phyloP scores from a whole-genome alignment of 2,797 vertebrate species.

The Xyrichtys novacula region DNA sequence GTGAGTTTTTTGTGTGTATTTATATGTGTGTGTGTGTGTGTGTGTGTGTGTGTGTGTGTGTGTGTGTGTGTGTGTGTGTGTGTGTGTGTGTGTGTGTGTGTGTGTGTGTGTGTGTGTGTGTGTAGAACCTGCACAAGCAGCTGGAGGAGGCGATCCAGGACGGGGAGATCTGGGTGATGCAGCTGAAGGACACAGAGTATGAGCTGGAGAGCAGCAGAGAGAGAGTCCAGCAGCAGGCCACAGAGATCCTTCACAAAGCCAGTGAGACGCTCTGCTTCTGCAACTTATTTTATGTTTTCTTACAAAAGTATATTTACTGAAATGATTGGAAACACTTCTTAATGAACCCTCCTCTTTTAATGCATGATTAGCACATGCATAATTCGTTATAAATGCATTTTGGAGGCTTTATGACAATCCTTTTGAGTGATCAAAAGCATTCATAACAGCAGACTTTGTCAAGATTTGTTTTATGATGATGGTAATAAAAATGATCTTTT shows the following conservation, averaged over 20 bases:
- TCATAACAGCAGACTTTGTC: too few species aligned
- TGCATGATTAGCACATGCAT: too few species aligned
- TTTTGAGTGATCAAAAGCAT: too few species aligned
- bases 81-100: neutral
- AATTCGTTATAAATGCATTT: too few species aligned
- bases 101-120: neutral
- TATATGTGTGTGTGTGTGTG: neutral
- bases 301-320: too few species aligned
- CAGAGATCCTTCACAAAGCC: slow-evolving; percentile 97
- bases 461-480: too few species aligned
- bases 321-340: too few species aligned
- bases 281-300: too few species aligned
- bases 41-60: slow-evolving; percentile 1
- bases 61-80: slow-evolving; percentile 66
- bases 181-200: slow-evolving; percentile 96
- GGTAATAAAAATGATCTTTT: too few species aligned
- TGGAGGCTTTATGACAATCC: too few species aligned
- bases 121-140: slow-evolving; percentile 95
- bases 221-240: slow-evolving; percentile 94
- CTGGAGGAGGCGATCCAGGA: slow-evolving; percentile 96
- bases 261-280: slow-evolving; percentile 80
- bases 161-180: slow-evolving; percentile 94
- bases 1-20: too few species aligned
- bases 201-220: slow-evolving; percentile 95
- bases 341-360: too few species aligned